These are phyloP conservation scores for Conger conger DNA, from an alignment of 2,113 vertebrate species.

Conservation along the genomic window DNA sequence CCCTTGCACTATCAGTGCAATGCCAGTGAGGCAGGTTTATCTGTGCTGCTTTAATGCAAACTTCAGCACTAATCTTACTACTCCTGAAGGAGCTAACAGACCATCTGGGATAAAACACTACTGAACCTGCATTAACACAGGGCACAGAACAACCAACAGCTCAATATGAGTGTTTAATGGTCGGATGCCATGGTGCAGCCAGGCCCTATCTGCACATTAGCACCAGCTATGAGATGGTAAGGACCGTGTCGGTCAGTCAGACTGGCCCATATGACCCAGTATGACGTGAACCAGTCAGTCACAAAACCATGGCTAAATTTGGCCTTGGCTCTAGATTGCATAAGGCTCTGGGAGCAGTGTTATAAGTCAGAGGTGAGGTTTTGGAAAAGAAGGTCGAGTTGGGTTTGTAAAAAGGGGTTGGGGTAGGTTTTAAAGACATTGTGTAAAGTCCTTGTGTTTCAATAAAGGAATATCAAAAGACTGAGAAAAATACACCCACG, in stretches of 20 bases:
- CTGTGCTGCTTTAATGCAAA: not conserved
- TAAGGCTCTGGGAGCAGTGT: not conserved
- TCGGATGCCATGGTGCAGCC: conserved; percentile 19
- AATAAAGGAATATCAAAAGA: not conserved
- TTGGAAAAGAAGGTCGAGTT: not conserved
- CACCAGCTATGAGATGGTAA: conserved; percentile 39
- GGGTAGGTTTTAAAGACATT: too few species aligned
- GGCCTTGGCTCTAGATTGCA: not conserved
- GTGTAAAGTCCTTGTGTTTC: too few species aligned
- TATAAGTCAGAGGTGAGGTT: not conserved
- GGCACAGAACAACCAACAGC: conserved; percentile 8
- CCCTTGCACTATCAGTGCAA: not conserved
- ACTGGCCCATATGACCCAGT: not conserved
- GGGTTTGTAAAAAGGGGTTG: too few species aligned
- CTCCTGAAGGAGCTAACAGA: not conserved
- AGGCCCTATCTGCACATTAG: conserved; percentile 15
- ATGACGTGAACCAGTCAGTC: not conserved
- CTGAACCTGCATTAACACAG: conserved; percentile 2
- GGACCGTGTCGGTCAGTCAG: not conserved
- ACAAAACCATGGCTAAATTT: not conserved
- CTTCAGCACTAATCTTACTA: conserved; percentile 1
- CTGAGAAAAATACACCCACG: not conserved
- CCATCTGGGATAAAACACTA: conserved; percentile 19
- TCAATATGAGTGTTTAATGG: conserved; percentile 24
- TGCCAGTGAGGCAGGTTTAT: not conserved